Conservation (phyloP, 2,797 vertebrate species). For the Hyperoplus immaculatus region DNA sequence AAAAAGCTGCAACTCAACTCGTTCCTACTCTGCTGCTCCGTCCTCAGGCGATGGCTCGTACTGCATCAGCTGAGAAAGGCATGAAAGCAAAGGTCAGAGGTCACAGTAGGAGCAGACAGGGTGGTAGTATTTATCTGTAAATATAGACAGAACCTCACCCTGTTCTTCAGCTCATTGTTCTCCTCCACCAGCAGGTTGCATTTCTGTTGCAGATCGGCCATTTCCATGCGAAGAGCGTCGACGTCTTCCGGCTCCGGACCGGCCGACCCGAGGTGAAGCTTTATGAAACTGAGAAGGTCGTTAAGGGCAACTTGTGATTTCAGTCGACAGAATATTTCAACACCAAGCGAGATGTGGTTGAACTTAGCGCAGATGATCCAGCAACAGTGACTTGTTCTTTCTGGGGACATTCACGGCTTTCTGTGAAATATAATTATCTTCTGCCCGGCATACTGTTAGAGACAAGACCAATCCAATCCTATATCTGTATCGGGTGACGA, state of each 20-base stretch:
- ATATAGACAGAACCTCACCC: constrained; percentile 81
- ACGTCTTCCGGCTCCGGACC: constrained; percentile 88
- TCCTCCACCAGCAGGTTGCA: constrained; percentile 91
- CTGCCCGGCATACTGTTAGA: not conserved
- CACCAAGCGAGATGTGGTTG: not conserved
- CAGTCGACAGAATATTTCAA: not conserved
- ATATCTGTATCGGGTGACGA: too few relatives aligned
- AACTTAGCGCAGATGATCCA: not conserved
- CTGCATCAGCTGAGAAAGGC: constrained; percentile 89
- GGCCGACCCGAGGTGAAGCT: constrained; percentile 90
- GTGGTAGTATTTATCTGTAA: not conserved
- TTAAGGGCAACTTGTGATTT: constrained; percentile 39
- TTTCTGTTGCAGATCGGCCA: constrained; percentile 92
- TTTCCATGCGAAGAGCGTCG: constrained; percentile 89
- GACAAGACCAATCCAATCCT: too few relatives aligned
- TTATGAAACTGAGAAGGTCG: constrained; percentile 89
- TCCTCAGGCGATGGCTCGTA: constrained; percentile 90
- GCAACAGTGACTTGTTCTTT: not conserved
- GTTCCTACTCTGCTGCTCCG: constrained; percentile 84
- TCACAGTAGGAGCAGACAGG: not conserved
- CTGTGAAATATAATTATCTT: not conserved
- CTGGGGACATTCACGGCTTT: not conserved
- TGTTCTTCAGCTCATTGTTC: constrained; percentile 92
- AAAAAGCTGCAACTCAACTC: too few relatives aligned
- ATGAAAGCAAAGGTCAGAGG: constrained; percentile 1